Evolutionary conservation across 2,113 vertebrate species (phyloP).

Genomic region (Abramis brama): DNA sequence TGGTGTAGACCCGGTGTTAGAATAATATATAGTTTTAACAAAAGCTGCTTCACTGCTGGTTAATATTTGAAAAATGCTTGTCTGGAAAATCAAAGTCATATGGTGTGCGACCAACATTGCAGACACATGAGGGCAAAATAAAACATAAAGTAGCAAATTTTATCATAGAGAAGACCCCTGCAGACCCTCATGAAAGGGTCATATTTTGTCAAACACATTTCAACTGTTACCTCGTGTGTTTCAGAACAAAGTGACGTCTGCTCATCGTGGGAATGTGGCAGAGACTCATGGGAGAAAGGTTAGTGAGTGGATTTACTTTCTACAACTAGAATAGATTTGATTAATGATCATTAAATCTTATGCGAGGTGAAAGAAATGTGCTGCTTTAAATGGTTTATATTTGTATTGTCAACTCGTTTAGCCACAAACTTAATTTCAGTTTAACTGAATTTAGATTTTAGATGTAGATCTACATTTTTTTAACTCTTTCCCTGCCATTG

Average conservation of each 20-base stretch:
- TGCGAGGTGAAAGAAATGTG: background rate
- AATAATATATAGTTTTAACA: background rate
- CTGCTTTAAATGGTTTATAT: background rate
- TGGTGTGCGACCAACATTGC: background rate
- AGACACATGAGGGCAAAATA: background rate
- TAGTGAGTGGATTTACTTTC: conserved; percentile 26
- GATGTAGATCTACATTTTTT: background rate
- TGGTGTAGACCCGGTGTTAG: background rate
- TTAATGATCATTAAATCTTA: background rate
- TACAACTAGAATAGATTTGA: background rate
- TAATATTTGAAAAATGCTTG: background rate
- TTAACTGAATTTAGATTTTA: background rate
- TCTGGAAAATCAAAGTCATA: background rate
- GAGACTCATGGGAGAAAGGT: conserved; percentile 75
- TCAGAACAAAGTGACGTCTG: conserved; percentile 75
- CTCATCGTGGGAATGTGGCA: conserved; percentile 64
- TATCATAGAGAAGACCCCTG: background rate
- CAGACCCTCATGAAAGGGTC: background rate
- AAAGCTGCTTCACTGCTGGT: background rate
- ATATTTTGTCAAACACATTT: conserved; percentile 19
- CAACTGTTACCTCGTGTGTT: conserved; percentile 33
- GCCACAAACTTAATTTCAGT: background rate
- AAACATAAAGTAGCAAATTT: background rate
- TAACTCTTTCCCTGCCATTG: background rate
- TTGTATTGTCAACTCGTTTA: background rate